Evolutionary conservation across 2,797 vertebrate genomes (phyloP), one percentile per base, ranked within the genome.

Genomic region (Thamnophis elegans): DNA sequence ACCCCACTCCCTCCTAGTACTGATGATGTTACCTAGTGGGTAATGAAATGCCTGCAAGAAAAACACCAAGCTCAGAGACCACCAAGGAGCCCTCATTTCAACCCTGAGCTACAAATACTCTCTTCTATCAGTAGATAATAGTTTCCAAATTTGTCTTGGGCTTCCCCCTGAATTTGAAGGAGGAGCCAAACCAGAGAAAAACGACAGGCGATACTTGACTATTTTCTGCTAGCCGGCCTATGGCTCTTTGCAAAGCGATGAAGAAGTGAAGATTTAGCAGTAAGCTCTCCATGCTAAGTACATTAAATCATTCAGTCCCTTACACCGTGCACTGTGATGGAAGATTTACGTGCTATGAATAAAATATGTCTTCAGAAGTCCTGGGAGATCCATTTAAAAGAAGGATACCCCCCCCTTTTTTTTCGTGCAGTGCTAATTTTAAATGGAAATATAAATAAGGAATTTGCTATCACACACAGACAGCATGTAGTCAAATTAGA

Each of bases 241-340:
- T 42, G 47, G n/a, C 6, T 85, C 59, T 91, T 90, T 88, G 47
- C 65, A 59, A 82, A 18, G 51, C 51, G 16, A 12, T 2, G 1
- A 12, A 4, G 85, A 55, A 56, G 78, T 88, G 86, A 88, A 42
- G 25, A 26, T 88, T 58, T 59, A 59, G 58, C 58, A 60, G 68
- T 28, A 82, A 89, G 65, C 25, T 54, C 32, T 88, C 22, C 4
- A 22, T 87, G 13, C 36, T 73, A 93, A 87, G 68, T 58, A n/a
- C 54, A 62, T 65, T 85, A 91, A 93, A 93, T 91, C 86, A 91
- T 87, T 88, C 85, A 62, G 47, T 51, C 89, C n/a, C 55, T 47
- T 91, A 88, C 5, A 8, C 42, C 13, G 54, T 11, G 25, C 56
- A 7, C 20, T 20, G 7, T 56, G 92, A 88, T 85, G 65, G 47